Conservation (phyloP, 2,888 invertebrate species). For the Drosophila neutralis region DNA sequence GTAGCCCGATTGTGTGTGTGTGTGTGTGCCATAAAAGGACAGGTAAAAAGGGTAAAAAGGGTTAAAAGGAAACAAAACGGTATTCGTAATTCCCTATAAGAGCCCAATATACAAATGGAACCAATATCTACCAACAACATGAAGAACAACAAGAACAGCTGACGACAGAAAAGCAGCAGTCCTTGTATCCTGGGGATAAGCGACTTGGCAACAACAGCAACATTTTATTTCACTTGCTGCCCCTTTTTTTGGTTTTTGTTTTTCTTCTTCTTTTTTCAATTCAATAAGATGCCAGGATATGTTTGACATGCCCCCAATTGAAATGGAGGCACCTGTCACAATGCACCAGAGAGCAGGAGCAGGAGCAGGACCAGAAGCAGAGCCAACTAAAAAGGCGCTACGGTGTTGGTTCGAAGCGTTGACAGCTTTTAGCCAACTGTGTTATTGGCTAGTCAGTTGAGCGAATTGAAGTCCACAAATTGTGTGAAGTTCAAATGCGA, state of each 20-base stretch:
- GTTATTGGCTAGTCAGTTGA: neutral
- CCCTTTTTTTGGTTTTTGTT: neutral
- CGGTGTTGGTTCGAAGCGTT: constrained; percentile 11
- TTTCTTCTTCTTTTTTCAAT: constrained; percentile 1
- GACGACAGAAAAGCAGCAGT: constrained; percentile 45
- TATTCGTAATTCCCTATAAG: constrained; percentile 49
- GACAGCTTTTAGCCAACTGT: constrained; percentile 39
- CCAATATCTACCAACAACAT: constrained; percentile 44
- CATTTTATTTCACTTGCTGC: constrained; percentile 43
- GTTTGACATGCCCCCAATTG: constrained; percentile 34
- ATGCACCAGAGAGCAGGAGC: constrained; percentile 2
- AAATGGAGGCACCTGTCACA: constrained; percentile 46
- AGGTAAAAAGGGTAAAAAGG: constrained; percentile 38
- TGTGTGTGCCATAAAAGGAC: constrained; percentile 3
- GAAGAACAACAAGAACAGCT: constrained; percentile 49
- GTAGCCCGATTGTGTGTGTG: constrained; percentile 4
- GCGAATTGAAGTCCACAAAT: neutral
- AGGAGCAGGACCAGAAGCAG: neutral
- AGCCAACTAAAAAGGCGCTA: constrained; percentile 7
- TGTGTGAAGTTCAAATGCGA: constrained; percentile 1
- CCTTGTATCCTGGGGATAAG: constrained; percentile 38
- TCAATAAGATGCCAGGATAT: constrained; percentile 45
- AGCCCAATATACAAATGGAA: constrained; percentile 49
- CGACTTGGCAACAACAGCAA: constrained; percentile 43
- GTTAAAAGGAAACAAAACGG: constrained; percentile 44